These are phyloP conservation scores for Hydraecia micacea DNA, from an alignment of 2,888 invertebrate species.

Conservation along the genomic window DNA sequence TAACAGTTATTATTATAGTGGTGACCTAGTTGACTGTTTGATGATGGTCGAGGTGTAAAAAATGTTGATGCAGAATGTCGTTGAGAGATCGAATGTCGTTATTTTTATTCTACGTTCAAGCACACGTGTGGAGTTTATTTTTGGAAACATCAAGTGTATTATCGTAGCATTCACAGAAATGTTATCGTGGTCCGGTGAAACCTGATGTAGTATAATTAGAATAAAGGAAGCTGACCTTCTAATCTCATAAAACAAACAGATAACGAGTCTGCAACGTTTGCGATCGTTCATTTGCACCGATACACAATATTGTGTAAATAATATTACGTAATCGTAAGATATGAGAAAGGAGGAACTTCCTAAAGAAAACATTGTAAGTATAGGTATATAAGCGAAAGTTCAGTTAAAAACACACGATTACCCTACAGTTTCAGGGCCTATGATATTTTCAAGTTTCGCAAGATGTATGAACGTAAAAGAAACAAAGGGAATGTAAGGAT, in stretches of 20 bases:
- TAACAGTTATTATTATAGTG: background rate
- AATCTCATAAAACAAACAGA: slow-evolving; percentile 44
- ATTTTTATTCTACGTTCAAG: slow-evolving; percentile 30
- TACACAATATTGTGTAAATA: slow-evolving; percentile 18
- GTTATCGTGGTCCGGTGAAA: background rate
- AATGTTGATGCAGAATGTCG: slow-evolving; percentile 24
- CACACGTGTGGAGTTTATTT: slow-evolving; percentile 21
- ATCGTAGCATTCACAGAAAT: slow-evolving; percentile 9
- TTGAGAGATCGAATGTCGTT: slow-evolving; percentile 35
- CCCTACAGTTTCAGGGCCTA: background rate
- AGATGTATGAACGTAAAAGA: background rate
- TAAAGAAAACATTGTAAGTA: background rate
- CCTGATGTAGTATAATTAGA: slow-evolving; percentile 12
- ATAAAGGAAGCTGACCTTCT: slow-evolving; percentile 42
- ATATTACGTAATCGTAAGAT: slow-evolving; percentile 10
- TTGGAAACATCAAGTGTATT: slow-evolving; percentile 18
- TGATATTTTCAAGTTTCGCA: background rate
- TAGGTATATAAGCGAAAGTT: background rate
- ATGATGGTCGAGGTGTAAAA: background rate
- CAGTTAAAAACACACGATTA: background rate
- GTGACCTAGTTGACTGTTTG: slow-evolving; percentile 2
- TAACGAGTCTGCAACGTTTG: slow-evolving; percentile 46
- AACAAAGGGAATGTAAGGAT: background rate
- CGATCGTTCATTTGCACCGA: slow-evolving; percentile 37
- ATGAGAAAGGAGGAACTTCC: background rate